phyloP scores from a whole-genome alignment of 2,888 invertebrate species.

The Tetragonisca angustula region DNA sequence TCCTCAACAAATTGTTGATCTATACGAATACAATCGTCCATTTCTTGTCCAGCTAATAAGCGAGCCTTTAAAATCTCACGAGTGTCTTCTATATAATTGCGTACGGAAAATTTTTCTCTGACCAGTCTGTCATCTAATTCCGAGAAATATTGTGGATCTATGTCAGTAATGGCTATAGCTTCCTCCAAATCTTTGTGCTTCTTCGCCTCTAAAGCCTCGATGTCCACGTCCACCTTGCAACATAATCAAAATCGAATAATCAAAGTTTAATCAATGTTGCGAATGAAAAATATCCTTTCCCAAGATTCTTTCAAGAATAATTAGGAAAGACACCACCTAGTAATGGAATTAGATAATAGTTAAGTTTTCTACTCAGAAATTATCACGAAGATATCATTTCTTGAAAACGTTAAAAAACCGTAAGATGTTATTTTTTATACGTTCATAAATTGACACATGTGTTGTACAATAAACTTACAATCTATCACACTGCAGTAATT shows the following conservation, averaged over 20 bases:
- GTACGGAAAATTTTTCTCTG: slow-evolving; percentile 86
- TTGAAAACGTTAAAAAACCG: too few species aligned
- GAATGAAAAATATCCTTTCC: background rate
- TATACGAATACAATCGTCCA: slow-evolving; percentile 85
- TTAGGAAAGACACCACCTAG: too few species aligned
- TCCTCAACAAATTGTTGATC: slow-evolving; percentile 86
- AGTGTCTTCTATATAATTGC: slow-evolving; percentile 86
- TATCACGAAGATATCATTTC: too few species aligned
- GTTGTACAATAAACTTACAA: too few species aligned
- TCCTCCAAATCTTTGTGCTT: slow-evolving; percentile 85
- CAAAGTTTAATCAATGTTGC: background rate
- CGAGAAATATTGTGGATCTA: slow-evolving; percentile 88
- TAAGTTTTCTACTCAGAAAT: too few species aligned
- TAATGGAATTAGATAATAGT: too few species aligned
- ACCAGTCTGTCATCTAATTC: slow-evolving; percentile 87
- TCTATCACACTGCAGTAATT: too few species aligned
- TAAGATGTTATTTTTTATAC: too few species aligned
- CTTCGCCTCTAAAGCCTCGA: slow-evolving; percentile 66
- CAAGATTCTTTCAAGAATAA: too few species aligned
- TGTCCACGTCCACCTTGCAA: slow-evolving; percentile 69
- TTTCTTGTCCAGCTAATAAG: slow-evolving; percentile 85
- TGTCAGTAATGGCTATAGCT: slow-evolving; percentile 87
- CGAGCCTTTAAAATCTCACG: slow-evolving; percentile 85
- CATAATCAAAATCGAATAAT: slow-evolving; percentile 4
- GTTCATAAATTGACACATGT: too few species aligned